These are phyloP conservation scores for Drosophila parvula DNA, from an alignment of 1,140 invertebrate species.

Conservation along the genomic window DNA sequence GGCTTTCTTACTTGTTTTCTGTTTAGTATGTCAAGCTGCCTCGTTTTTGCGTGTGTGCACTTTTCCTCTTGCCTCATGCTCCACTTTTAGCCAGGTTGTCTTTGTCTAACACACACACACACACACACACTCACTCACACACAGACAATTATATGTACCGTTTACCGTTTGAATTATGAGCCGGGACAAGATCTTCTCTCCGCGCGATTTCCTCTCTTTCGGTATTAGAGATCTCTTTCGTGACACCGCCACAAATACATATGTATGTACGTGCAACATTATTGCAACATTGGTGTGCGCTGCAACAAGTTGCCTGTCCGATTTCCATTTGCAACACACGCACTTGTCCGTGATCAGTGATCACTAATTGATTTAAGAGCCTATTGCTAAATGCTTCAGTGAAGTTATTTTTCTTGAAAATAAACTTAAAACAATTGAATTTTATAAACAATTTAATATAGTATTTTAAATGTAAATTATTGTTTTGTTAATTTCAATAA, in stretches of 20 bases:
- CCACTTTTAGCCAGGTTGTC: background rate
- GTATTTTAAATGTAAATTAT: no score
- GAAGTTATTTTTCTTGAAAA: no score
- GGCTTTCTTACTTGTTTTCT: no score
- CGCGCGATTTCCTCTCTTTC: slow-evolving; percentile 10
- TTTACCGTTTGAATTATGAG: slow-evolving; percentile 63
- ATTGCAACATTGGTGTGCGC: slow-evolving; percentile 38
- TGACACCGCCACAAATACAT: slow-evolving; percentile 27
- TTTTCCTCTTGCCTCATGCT: background rate
- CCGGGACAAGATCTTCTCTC: slow-evolving; percentile 7
- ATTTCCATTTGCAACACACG: slow-evolving; percentile 48
- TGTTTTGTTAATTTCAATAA: no score
- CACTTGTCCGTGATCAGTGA: background rate
- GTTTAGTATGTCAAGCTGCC: no score
- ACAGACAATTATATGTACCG: slow-evolving; percentile 61
- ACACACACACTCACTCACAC: slow-evolving; percentile 26
- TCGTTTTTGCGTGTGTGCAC: background rate
- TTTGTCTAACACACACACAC: slow-evolving; percentile 10
- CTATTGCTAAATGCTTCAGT: no score
- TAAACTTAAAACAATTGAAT: background rate
- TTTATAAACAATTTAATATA: no score
- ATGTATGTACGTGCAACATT: slow-evolving; percentile 23
- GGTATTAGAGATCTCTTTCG: slow-evolving; percentile 32
- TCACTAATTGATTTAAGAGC: background rate
- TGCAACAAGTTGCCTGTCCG: slow-evolving; percentile 35